A percentile compares a stretch with the other conserved stretches of the same genome.
These are phyloP conservation scores for Ceratosolen fusciceps DNA, from an alignment of 1,140 invertebrate species.

Conservation along the genomic window DNA sequence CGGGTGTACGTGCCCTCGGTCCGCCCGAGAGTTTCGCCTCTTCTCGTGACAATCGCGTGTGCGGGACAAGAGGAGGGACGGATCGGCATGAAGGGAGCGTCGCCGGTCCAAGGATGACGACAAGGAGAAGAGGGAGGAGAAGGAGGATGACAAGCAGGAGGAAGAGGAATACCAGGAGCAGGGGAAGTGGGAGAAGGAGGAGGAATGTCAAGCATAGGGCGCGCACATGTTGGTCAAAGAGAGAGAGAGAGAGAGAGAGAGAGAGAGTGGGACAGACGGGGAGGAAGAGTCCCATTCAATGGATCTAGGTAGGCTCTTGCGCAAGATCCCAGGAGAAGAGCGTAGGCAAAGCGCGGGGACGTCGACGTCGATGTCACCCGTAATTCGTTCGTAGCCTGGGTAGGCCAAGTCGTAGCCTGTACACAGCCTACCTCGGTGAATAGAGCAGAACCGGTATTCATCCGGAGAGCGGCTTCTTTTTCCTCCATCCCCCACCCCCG, in stretches of 20 bases:
- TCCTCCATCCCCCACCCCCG: no score
- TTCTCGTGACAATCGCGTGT: background rate
- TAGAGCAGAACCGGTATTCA: conserved; percentile 61
- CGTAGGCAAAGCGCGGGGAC: conserved; percentile 3
- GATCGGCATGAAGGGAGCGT: no score
- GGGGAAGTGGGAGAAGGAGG: conserved; percentile 20
- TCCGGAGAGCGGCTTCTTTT: no score
- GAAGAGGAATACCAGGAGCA: background rate
- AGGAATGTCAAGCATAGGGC: conserved; percentile 56
- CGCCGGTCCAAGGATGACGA: no score
- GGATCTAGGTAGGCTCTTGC: conserved; percentile 21
- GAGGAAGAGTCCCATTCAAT: conserved; percentile 55
- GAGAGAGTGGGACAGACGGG: conserved; percentile 45
- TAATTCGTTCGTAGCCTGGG: conserved; percentile 30
- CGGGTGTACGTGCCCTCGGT: background rate
- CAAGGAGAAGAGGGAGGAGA: no score
- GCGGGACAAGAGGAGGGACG: background rate
- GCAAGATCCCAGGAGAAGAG: conserved; percentile 30
- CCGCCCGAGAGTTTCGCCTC: background rate
- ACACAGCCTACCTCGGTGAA: conserved; percentile 45
- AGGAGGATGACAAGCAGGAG: background rate
- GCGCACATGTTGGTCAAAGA: conserved; percentile 56
- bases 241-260: conserved; percentile 38
- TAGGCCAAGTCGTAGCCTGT: no score
- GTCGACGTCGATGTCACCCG: conserved; percentile 42